Evolutionary conservation across 2,888 invertebrate genomes (phyloP).

Genomic region (Melinaea menophilus): DNA sequence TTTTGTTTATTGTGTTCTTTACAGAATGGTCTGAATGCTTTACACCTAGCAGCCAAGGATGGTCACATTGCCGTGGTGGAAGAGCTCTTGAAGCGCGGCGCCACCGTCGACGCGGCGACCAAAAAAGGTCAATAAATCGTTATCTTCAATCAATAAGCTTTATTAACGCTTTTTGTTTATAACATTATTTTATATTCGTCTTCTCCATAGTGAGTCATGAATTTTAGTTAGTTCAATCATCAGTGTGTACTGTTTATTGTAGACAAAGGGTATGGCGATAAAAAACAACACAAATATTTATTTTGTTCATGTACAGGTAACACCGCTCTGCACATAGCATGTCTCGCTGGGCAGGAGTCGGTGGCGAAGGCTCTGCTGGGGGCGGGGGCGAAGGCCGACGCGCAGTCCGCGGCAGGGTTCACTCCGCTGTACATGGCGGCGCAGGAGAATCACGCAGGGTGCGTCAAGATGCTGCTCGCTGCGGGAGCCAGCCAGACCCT

Average conservation of each 20-base stretch:
- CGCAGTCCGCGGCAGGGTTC: conserved; percentile 97
- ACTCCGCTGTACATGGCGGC: conserved; percentile 99
- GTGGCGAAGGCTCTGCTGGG: conserved; percentile 94
- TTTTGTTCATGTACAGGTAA: conserved; percentile 61
- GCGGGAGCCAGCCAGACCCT: conserved; percentile 97
- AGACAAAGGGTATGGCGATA: no score
- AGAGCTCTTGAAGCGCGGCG: conserved; percentile 93
- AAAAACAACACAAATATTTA: not conserved
- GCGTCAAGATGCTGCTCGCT: conserved; percentile 92
- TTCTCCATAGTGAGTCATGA: no score
- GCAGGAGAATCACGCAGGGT: conserved; percentile 96
- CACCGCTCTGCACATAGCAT: conserved; percentile 98
- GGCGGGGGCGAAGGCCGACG: conserved; percentile 95
- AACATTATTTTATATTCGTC: not conserved
- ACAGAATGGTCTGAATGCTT: conserved; percentile 97
- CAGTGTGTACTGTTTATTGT: no score
- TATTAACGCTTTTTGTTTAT: not conserved
- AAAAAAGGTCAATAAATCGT: conserved; percentile 88
- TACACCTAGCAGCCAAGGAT: conserved; percentile 98
- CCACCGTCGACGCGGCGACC: conserved; percentile 96
- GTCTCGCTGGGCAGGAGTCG: conserved; percentile 96
- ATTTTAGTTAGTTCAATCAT: no score
- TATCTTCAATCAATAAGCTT: not conserved
- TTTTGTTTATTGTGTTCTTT: not conserved
- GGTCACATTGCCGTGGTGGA: conserved; percentile 96